Base-by-base conservation (phyloP, 2,888 invertebrate species). In the Sipunculus nudus region DNA sequence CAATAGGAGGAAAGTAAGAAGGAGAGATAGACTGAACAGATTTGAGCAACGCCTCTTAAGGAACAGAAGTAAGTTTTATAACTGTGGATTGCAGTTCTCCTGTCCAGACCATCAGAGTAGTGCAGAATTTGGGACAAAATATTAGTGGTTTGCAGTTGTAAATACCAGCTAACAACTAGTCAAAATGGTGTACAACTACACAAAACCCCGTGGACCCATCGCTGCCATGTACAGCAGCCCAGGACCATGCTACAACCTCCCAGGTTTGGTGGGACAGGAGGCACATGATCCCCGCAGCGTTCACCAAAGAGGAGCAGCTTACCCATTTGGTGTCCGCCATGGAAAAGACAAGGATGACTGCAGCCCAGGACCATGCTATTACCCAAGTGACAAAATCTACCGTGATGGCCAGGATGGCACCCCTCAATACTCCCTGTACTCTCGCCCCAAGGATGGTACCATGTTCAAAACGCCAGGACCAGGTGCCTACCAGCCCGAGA, bases 391-490 rank as follows among this genome's bases (percentile, higher is more conserved):
- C 16, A 70, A 70, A 63, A 48, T 67, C 43, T 78, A 74, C 60
- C 31, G n/a, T 39, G 63, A 68, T 52, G 83, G 83, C 4, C 65
- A 55, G 8, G 80, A 82, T 67, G 82, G 81, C 3, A 75, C 78
- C 10, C 80, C 81, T 6, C 77, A 78, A 49, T 82, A 77, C 67
- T 80, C 82, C 5, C 67, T 83, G 43, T 76, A 77, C 53, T 62
- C 70, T 26, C 61, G 82, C 28, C 71, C 68, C 31, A 71, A 63
- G 53, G 78, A 77, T 31, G 40, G 46, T 2, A 64, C 63, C n/a
- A 38, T 60, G 21, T 79, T 78, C 67, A 71, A 71, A 54, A 73
- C 73, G 2, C 82, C 82, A 3, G 83, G 82, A n/a, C 82, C 83
- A 1, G 83, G 82, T 3, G 71, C 79, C 21, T 82, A 83, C 73